Evolutionary conservation across 2,113 vertebrate genomes (phyloP).

Genomic region (Odontophorus gujanensis): DNA sequence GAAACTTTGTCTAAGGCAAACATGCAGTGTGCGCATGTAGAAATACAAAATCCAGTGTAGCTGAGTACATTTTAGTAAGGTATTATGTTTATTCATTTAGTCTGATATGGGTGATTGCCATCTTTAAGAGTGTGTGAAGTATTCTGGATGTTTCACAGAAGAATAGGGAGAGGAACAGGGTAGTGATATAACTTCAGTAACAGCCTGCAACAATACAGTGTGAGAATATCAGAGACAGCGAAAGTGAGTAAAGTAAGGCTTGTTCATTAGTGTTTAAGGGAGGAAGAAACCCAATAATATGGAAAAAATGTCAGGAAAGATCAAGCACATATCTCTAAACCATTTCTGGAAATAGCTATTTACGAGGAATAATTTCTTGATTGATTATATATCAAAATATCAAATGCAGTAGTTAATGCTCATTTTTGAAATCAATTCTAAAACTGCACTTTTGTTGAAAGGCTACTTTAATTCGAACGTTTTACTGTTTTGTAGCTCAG

Average conservation of each 20-base stretch:
- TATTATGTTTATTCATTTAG: background rate
- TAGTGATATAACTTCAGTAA: background rate
- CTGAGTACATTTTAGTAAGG: background rate
- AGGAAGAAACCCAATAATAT: background rate
- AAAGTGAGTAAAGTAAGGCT: background rate
- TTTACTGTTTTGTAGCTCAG: accelerated
- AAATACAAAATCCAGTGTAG: background rate
- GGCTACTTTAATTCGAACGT: accelerated
- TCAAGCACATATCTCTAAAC: background rate
- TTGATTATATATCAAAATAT: background rate
- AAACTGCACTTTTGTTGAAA: background rate
- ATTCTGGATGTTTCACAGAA: background rate
- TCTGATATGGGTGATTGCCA: accelerated
- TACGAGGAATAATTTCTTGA: background rate
- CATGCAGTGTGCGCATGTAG: background rate
- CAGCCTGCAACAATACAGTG: background rate
- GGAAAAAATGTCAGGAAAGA: background rate
- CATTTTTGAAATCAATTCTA: background rate
- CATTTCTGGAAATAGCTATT: background rate
- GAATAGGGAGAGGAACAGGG: background rate
- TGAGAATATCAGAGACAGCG: background rate
- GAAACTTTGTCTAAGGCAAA: background rate
- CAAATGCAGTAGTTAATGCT: background rate
- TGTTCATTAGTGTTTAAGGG: background rate
- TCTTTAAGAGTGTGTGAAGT: background rate